These are phyloP conservation scores for Schizothorax lantsangensis DNA, from an alignment of 2,797 vertebrate genomes.

Conservation along the genomic window DNA sequence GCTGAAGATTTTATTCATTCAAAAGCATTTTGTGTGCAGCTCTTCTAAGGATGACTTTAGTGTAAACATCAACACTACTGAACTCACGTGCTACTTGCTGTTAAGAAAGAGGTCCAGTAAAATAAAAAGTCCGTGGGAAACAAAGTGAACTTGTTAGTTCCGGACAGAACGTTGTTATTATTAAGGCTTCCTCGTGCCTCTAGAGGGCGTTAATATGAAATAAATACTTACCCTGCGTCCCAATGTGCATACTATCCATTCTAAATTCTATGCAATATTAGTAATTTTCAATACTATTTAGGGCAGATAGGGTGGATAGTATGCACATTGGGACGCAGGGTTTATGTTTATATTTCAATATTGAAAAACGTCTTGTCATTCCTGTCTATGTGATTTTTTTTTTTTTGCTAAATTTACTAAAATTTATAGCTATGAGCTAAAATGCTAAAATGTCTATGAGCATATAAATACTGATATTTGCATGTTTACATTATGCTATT, in stretches of 20 bases:
- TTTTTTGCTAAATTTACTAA: not conserved
- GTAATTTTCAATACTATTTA: no score
- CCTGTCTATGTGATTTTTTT: not conserved
- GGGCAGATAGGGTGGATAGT: no score
- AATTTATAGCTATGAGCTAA: not conserved
- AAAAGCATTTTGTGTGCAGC: not conserved
- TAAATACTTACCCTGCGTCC: no score
- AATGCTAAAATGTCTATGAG: not conserved
- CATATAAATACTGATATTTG: not conserved
- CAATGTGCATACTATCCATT: no score
- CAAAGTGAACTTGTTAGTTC: constrained; percentile 37
- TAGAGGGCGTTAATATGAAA: constrained; percentile 32
- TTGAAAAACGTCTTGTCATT: not conserved
- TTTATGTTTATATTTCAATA: not conserved
- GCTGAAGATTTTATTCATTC: not conserved
- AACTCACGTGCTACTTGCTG: constrained; percentile 11
- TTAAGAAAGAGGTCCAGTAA: not conserved
- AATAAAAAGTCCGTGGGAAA: constrained; percentile 34
- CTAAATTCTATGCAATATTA: no score
- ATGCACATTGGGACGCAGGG: no score
- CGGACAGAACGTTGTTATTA: not conserved
- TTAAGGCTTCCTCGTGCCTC: not conserved
- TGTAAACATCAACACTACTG: not conserved
- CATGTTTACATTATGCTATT: not conserved
- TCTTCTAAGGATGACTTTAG: not conserved